Evolutionary conservation across 2,797 vertebrate genomes (phyloP).

Genomic region (Linurgus olivaceus): DNA sequence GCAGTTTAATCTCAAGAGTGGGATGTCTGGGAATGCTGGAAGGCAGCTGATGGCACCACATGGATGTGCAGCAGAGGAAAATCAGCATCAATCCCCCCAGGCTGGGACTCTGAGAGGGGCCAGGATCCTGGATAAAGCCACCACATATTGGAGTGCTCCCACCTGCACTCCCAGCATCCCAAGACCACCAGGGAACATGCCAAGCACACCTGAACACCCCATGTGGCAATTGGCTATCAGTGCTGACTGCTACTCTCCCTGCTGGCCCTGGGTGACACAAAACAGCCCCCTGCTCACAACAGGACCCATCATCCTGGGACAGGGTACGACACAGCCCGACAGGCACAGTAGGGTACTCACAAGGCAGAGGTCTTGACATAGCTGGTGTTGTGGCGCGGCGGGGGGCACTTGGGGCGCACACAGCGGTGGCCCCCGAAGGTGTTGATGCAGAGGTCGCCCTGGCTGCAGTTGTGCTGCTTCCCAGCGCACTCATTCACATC

Average conservation of each 20-base stretch:
- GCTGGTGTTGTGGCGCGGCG: slow-evolving; percentile 74
- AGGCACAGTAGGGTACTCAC: slow-evolving; percentile 71
- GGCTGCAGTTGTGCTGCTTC: slow-evolving; percentile 84
- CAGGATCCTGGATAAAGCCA: not conserved
- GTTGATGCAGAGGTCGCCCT: slow-evolving; percentile 84
- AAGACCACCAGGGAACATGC: not conserved
- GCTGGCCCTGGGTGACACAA: not conserved
- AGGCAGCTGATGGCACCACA: fast-evolving
- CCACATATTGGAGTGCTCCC: not conserved
- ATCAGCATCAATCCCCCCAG: fast-evolving
- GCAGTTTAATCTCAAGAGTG: not conserved
- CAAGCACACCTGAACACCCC: not conserved
- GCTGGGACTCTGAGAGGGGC: not conserved
- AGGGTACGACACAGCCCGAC: fast-evolving
- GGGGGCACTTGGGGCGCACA: slow-evolving; percentile 83
- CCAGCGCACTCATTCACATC: slow-evolving; percentile 85
- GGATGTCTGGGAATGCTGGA: not conserved
- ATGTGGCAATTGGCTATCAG: not conserved
- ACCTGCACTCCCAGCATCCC: not conserved
- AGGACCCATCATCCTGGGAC: not conserved
- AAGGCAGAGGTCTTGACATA: slow-evolving; percentile 85
- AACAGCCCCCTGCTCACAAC: fast-evolving
- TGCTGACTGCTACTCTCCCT: not conserved
- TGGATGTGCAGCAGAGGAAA: not conserved
- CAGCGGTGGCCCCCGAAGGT: slow-evolving; percentile 85